Conservation (phyloP, 2,797 vertebrate genomes). For the Gambusia yucatana region DNA sequence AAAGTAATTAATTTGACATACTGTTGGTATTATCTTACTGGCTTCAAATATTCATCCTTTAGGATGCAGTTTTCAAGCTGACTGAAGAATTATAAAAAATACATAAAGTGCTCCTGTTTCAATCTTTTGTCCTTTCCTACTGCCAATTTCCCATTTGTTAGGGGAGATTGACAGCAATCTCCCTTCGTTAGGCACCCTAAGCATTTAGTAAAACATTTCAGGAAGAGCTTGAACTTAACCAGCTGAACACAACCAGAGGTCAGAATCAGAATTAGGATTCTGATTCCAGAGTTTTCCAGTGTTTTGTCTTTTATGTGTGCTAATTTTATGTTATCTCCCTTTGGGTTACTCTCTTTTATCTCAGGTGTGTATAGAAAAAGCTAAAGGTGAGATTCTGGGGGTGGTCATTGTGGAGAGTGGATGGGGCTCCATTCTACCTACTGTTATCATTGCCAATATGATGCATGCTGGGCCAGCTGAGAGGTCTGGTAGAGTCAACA, state of each 20-base stretch:
- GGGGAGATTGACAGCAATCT: background rate
- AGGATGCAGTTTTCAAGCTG: background rate
- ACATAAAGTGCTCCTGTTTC: background rate
- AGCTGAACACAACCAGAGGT: background rate
- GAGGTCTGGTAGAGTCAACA: conserved; percentile 92
- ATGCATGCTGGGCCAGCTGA: conserved; percentile 96
- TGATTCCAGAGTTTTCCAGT: background rate
- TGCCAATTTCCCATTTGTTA: too few species aligned
- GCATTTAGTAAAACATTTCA: background rate
- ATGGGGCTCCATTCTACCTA: conserved; percentile 97
- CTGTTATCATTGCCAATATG: conserved; percentile 97
- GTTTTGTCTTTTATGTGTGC: background rate
- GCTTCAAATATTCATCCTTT: background rate
- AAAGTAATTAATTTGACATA: background rate
- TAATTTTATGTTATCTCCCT: conserved; percentile 13
- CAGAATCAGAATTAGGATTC: too few species aligned
- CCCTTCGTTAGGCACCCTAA: background rate
- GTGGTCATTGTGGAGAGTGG: conserved; percentile 96
- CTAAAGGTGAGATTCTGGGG: conserved; percentile 95
- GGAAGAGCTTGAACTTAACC: background rate
- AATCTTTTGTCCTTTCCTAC: background rate
- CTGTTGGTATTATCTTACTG: background rate
- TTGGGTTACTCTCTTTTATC: conserved; percentile 13
- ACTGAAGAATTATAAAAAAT: background rate
- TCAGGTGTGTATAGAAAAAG: conserved; percentile 94